Evolutionary conservation across 2,888 invertebrate species (phyloP), one percentile per base, ranked within the genome.

Genomic region (Tetheella fluctuosa): DNA sequence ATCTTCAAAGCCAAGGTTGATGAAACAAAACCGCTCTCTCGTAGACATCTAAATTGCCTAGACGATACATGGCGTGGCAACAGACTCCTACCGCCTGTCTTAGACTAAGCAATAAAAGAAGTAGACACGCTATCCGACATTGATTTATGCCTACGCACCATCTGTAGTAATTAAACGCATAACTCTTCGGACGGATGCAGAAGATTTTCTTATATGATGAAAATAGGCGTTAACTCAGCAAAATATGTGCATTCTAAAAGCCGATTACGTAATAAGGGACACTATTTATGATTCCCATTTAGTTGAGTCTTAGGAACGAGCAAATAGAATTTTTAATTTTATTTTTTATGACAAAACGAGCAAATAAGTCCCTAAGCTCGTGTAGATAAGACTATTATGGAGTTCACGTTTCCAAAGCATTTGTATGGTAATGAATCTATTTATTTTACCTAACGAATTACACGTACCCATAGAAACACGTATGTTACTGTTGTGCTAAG

Each of bases 1-100:
- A 65, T 71, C 67, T 72, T 71, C 77, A 79, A 78, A 77, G 79
- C 74, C 80, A 80, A 80, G 79, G 80, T 67, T 76, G 65, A 54
- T 54, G 59, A 64, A 70, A 65, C 62, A 68, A 48, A 48, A n/a
- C 58, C 64, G 64, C 61, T 67, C 64, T 64, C 67, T 23, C 30
- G 39, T 39, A 39, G 39, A 39, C 39, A 17, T 42, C 54, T 54
- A 48, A 53, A 60, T 48, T 13, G 30, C 25, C 48, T 20, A 53
- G 23, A n/a, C 58, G 34, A 56, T 59, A 48, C 67, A 59, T 54
- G 30, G 68, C 71, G 70, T 54, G 30, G 68, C 68, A 69, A 70
- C 69, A 64, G 54, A 55, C 59, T 53, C 59, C 20, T 20, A 20
- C 48, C 48, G 48, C 10, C 48, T 48, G 48, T 48, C 48, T 48